These are phyloP conservation scores for Gallinago stenura DNA, from an alignment of 2,797 vertebrate species.

Conservation along the genomic window DNA sequence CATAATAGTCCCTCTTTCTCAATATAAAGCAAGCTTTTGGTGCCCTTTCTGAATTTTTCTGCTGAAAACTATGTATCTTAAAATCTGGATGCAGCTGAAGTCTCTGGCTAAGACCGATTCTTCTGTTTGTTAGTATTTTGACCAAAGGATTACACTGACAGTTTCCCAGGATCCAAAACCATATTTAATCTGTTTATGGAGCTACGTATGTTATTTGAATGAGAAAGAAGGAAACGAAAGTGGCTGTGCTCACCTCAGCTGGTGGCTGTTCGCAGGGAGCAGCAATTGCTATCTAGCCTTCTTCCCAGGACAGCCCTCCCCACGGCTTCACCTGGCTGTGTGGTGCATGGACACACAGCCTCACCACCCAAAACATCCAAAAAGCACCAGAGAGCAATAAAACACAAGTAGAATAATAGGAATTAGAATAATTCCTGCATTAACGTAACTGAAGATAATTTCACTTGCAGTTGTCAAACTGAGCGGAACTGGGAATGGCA, in stretches of 20 bases:
- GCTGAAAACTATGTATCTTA: background rate
- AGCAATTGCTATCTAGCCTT: background rate
- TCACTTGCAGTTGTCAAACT: background rate
- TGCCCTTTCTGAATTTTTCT: background rate
- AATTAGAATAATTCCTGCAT: too few species aligned
- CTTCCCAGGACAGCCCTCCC: background rate
- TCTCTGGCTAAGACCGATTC: background rate
- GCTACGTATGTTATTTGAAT: background rate
- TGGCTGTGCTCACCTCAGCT: background rate
- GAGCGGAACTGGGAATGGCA: background rate
- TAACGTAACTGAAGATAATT: background rate
- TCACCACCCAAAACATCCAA: background rate
- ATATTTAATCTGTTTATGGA: background rate
- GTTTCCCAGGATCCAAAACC: background rate
- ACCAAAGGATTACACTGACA: background rate
- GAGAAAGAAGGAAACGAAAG: constrained; percentile 41
- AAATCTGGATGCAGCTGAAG: background rate
- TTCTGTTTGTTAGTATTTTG: background rate
- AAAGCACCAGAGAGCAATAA: background rate
- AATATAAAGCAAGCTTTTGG: background rate
- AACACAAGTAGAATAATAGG: background rate
- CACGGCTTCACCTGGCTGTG: accelerated
- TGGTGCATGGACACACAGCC: background rate
- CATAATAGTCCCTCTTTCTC: background rate
- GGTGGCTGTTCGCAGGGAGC: constrained; percentile 7